These are phyloP conservation scores for Phengaris arion DNA, from an alignment of 2,888 invertebrate genomes.

Conservation along the genomic window DNA sequence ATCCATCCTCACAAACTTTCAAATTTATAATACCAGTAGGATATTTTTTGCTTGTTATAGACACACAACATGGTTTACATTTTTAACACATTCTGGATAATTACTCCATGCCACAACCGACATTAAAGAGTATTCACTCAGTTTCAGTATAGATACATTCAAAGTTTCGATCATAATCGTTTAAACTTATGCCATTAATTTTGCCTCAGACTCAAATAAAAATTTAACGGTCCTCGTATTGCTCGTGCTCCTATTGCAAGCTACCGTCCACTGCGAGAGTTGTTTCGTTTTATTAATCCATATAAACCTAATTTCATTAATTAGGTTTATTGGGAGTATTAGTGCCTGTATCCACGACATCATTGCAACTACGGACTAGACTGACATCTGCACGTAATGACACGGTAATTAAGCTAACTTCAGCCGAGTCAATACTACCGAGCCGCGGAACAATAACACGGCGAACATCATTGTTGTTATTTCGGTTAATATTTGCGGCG, in stretches of 20 bases:
- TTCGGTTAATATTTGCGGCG: constrained; percentile 10
- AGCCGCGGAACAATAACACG: not conserved
- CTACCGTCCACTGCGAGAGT: not conserved
- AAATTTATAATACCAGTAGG: too few species aligned
- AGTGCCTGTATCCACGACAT: not conserved
- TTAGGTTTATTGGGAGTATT: not conserved
- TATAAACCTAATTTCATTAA: not conserved
- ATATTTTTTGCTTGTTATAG: too few species aligned
- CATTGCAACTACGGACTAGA: not conserved
- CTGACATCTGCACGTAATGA: not conserved
- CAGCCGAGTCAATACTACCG: not conserved
- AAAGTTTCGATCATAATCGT: not conserved
- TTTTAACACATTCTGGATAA: too few species aligned
- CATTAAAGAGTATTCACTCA: too few species aligned
- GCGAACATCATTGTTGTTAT: not conserved
- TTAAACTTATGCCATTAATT: constrained; percentile 6
- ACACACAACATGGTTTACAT: too few species aligned
- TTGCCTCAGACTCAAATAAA: not conserved
- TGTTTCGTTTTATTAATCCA: not conserved
- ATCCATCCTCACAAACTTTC: too few species aligned
- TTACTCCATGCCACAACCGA: too few species aligned
- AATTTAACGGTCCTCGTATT: not conserved
- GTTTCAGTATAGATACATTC: not conserved
- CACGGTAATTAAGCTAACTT: not conserved
- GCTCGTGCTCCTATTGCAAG: not conserved